Percentiles rank a stretch among this genome's conserved stretches.
phyloP scores from a whole-genome alignment of 2,797 vertebrate genomes.

The Neoniphon sammara region DNA sequence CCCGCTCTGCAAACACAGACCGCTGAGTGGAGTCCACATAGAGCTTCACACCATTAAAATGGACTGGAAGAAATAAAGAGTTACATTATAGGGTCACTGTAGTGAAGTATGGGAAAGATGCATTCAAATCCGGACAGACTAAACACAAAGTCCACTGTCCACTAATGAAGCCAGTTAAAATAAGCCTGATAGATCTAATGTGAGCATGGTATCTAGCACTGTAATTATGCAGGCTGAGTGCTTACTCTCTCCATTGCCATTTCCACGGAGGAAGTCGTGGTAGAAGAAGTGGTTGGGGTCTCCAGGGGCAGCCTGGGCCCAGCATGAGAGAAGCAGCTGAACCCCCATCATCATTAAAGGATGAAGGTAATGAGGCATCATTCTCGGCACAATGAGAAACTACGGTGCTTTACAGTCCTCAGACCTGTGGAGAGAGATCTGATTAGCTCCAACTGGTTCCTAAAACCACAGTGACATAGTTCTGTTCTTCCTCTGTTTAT shows the following conservation, averaged over 20 bases:
- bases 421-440: conserved; percentile 13
- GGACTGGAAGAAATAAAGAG: conserved; percentile 55
- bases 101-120: not conserved
- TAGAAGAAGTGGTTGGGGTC: conserved; percentile 87
- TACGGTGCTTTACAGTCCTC: conserved; percentile 1
- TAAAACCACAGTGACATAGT: not conserved
- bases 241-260: conserved; percentile 80
- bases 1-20: conserved; percentile 78
- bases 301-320: conserved; percentile 59
- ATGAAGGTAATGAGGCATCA: conserved; percentile 30
- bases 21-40: conserved; percentile 82
- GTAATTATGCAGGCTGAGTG: not conserved
- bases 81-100: not conserved
- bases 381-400: not conserved
- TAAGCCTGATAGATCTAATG: not conserved
- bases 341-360: conserved; percentile 67
- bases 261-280: conserved; percentile 75
- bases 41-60: conserved; percentile 81
- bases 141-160: not conserved
- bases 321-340: conserved; percentile 45
- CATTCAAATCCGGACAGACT: not conserved
- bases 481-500: not conserved
- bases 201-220: not conserved
- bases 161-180: not conserved
- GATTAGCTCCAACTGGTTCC: not conserved